A percentile compares a stretch with the other conserved stretches of the same genome.
These are phyloP conservation scores for Popillia japonica DNA, from an alignment of 1,140 invertebrate species.

Conservation along the genomic window DNA sequence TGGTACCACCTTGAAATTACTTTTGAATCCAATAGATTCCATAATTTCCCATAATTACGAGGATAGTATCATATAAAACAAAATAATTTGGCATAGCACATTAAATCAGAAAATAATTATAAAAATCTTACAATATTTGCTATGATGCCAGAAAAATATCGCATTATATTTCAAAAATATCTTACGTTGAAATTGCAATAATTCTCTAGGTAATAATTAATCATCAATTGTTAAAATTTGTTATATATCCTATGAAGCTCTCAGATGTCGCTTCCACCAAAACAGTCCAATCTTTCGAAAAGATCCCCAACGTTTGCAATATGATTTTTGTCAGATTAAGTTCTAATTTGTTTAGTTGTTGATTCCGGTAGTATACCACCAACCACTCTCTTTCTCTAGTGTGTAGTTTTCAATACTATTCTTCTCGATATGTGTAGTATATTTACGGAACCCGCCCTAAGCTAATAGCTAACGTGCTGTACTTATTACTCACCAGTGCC, in stretches of 20 bases:
- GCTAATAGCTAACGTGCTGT: slow-evolving; percentile 24
- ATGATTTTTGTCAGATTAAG: not conserved
- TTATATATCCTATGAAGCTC: not conserved
- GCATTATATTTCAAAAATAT: not conserved
- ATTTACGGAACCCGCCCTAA: slow-evolving; percentile 27
- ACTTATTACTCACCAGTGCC: slow-evolving; percentile 19
- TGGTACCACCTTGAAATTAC: too few relatives aligned
- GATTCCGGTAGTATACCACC: slow-evolving; percentile 17
- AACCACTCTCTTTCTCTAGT: slow-evolving; percentile 37
- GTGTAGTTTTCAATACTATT: slow-evolving; percentile 31
- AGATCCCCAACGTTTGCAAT: not conserved
- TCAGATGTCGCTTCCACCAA: not conserved
- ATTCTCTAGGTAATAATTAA: not conserved
- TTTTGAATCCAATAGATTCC: too few relatives aligned
- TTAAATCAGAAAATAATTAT: too few relatives aligned
- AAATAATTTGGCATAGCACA: too few relatives aligned
- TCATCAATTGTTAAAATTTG: not conserved
- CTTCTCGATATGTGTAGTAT: slow-evolving; percentile 37
- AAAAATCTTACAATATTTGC: too few relatives aligned
- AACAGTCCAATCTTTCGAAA: not conserved
- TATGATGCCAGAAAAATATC: too few relatives aligned
- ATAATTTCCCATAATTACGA: too few relatives aligned
- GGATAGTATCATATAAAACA: too few relatives aligned
- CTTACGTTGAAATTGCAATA: not conserved
- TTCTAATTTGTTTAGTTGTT: not conserved